A percentile compares a stretch with the other conserved stretches of the same genome.
Conservation (phyloP, 64 coral and sea anemone genomes). For the Trachythela sp. region DNA sequence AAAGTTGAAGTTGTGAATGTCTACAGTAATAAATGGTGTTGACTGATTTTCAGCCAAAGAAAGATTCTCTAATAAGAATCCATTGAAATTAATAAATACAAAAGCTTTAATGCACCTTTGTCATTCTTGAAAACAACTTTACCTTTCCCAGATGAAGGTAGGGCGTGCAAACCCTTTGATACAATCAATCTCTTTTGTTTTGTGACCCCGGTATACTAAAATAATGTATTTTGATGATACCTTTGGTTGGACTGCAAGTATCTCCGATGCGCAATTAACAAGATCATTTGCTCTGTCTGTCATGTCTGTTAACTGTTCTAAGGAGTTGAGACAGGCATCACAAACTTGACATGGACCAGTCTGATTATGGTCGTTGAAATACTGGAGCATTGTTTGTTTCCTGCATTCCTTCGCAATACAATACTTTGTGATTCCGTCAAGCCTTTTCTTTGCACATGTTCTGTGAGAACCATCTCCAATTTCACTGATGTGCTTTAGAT, state of each 20-base stretch:
- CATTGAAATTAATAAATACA: slow-evolving; percentile 1
- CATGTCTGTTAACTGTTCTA: neutral
- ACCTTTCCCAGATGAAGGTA: slow-evolving; percentile 18
- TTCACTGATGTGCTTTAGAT: neutral
- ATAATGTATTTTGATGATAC: slow-evolving; percentile 5
- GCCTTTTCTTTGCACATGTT: neutral
- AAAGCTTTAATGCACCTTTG: slow-evolving; percentile 1
- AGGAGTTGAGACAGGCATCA: slow-evolving; percentile 19
- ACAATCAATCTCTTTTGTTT: slow-evolving; percentile 12
- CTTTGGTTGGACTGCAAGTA: neutral
- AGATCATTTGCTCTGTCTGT: neutral
- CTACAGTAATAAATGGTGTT: slow-evolving; percentile 23
- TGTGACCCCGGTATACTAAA: slow-evolving; percentile 13
- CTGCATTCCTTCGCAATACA: neutral
- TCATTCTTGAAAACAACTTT: slow-evolving; percentile 29
- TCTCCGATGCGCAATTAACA: slow-evolving; percentile 2
- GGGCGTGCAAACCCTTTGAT: neutral
- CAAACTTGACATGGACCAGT: neutral
- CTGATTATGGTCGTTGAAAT: slow-evolving; percentile 22
- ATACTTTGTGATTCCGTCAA: slow-evolving; percentile 22
- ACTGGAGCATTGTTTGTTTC: neutral
- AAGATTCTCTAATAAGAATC: slow-evolving; percentile 28
- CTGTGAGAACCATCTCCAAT: neutral
- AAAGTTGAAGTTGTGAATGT: neutral
- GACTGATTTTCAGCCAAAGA: neutral